Conservation (phyloP, 2,113 vertebrate genomes). For the Ariopsis seemanni region DNA sequence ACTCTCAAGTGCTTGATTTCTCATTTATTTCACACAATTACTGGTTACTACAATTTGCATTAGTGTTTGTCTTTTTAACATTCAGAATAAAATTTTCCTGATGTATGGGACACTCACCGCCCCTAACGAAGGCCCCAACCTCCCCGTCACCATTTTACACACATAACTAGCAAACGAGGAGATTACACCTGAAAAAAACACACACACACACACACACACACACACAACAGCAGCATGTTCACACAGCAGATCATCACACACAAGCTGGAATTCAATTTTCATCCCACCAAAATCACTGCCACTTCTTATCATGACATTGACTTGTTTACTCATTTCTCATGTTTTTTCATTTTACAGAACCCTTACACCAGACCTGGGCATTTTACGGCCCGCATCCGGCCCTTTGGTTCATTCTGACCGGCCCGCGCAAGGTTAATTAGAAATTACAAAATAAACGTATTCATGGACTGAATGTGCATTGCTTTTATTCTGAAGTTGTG, state of each 20-base stretch:
- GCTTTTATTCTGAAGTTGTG: no score
- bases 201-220: slow-evolving; percentile 14
- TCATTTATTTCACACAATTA: neutral
- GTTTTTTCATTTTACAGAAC: no score
- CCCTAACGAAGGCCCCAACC: slow-evolving; percentile 88
- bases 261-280: neutral
- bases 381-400: no score
- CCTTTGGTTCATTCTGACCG: no score
- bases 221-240: neutral
- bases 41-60: neutral
- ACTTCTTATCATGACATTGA: neutral
- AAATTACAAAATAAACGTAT: no score
- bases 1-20: neutral
- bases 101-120: slow-evolving; percentile 77
- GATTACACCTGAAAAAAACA: slow-evolving; percentile 78
- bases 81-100: neutral
- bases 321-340: no score
- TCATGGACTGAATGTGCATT: no score
- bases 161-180: slow-evolving; percentile 86
- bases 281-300: neutral
- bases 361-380: no score
- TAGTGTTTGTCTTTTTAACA: neutral
- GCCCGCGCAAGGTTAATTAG: no score
- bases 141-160: slow-evolving; percentile 81
- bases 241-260: neutral